Evolutionary conservation across 2,888 invertebrate genomes (phyloP), one percentile per base, ranked within the genome.

Genomic region (Altica lythri): DNA sequence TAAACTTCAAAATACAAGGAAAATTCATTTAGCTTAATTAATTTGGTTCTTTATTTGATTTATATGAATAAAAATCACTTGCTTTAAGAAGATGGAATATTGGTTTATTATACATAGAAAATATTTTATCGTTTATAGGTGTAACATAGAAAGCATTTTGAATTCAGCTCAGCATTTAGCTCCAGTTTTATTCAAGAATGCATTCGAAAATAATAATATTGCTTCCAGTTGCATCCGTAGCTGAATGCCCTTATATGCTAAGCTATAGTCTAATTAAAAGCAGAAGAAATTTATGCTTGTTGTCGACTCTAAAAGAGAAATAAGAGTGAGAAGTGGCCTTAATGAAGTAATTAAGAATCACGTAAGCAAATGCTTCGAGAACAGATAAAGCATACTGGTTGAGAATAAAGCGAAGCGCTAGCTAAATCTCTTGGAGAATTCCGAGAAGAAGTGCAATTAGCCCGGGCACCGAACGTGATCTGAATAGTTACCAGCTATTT

Each of bases 361-460:
- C 71, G 71, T 71, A 72, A 70, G 71, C 71, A 72, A 72, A 73
- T 68, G 68, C 64, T 61, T 57, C 60, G 55, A 46, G 63, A 59
- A 60, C 57, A 68, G 67, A 68, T 68, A 68, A 67, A 69, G 62
- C 62, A 65, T 59, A 64, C 63, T 56, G 57, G 67, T 62, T 66
- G 64, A 64, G 70, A 71, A 71, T 71, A 72, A 69, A 70, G 68
- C 69, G 62, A 61, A 63, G 62, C 64, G 68, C 66, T 68, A 68
- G 69, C 67, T 70, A 72, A 72, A 72, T 74, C 70, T 71, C 68
- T 64, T 67, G 58, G 70, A 72, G 71, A 71, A 72, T 72, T 72
- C 71, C 63, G 66, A 65, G 71, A 75, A 74, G 73, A 75, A 73
- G 71, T 72, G 72, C 75, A 75, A 75, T 75, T 75, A 75, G 74